Evolutionary conservation across 1,140 invertebrate genomes (phyloP).

Genomic region (Cotesia glomerata): DNA sequence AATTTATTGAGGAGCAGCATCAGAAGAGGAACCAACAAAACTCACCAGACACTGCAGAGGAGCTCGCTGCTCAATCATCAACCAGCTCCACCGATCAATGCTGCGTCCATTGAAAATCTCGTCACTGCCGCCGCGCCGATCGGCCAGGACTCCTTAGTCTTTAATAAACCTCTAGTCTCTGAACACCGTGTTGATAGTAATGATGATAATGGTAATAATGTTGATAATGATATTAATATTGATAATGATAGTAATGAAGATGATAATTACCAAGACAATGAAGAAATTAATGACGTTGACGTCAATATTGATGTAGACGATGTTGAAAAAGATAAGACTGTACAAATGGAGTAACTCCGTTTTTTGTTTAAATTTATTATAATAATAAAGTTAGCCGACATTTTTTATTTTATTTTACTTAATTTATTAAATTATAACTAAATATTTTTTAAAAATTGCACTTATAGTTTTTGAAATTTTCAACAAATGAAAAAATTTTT

Average conservation of each 20-base stretch:
- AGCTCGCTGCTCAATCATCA: conserved; percentile 19
- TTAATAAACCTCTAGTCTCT: conserved; percentile 56
- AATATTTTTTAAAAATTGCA: no score
- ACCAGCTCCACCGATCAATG: conserved; percentile 30
- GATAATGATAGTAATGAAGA: conserved; percentile 29
- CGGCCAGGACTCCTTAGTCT: conserved; percentile 62
- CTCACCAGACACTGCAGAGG: conserved; percentile 41
- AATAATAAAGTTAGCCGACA: neutral
- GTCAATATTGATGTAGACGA: conserved; percentile 28
- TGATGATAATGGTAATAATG: conserved; percentile 44
- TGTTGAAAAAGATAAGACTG: conserved; percentile 58
- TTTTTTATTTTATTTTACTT: neutral
- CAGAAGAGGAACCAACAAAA: conserved; percentile 57
- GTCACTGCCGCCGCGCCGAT: conserved; percentile 69
- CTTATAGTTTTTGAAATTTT: neutral
- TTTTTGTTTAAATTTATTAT: conserved; percentile 58
- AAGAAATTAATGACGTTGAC: no score
- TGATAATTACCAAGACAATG: conserved; percentile 26
- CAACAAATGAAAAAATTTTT: neutral
- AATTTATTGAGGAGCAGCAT: conserved; percentile 68
- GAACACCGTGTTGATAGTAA: conserved; percentile 31
- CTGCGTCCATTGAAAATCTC: conserved; percentile 64
- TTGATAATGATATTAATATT: no score
- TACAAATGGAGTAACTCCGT: conserved; percentile 53
- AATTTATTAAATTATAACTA: neutral